A percentile compares a stretch with the other conserved stretches of the same genome.
Conservation (phyloP, 2,113 vertebrate species). For the Takifugu bimaculatus region DNA sequence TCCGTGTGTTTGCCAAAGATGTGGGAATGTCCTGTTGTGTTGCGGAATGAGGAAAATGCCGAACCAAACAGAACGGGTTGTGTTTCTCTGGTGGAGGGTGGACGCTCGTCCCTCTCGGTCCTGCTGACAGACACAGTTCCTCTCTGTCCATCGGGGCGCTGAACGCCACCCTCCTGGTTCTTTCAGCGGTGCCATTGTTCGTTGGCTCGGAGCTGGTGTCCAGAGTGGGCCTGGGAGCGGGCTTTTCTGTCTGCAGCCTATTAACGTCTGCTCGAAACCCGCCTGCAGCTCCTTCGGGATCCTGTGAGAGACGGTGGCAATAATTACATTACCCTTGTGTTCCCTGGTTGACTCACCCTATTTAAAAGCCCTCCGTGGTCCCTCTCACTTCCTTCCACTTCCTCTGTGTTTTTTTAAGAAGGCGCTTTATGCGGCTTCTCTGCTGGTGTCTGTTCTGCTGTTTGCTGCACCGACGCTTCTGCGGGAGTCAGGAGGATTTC, state of each 20-base stretch:
- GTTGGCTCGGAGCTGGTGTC: conserved; percentile 13
- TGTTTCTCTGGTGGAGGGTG: conserved; percentile 21
- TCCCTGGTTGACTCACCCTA: conserved; percentile 30
- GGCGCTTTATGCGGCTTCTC: conserved; percentile 1
- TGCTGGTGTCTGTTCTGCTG: conserved; percentile 10
- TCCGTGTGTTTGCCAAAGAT: too few relatives aligned
- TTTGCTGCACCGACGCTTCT: conserved; percentile 17
- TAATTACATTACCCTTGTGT: conserved; percentile 39
- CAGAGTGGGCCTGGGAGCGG: conserved; percentile 1
- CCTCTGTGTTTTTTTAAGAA: conserved; percentile 12
- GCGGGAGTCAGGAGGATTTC: neutral
- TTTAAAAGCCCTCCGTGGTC: conserved; percentile 10
- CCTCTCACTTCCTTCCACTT: conserved; percentile 3
- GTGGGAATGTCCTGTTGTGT: too few relatives aligned
- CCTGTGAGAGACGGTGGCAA: conserved; percentile 25
- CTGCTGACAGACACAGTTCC: conserved; percentile 22
- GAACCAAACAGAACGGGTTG: conserved; percentile 26
- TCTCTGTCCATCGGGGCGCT: conserved; percentile 36
- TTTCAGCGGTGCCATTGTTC: conserved; percentile 33
- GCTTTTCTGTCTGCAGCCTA: neutral
- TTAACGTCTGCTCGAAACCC: neutral
- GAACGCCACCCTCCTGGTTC: conserved; percentile 23
- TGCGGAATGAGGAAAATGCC: too few relatives aligned
- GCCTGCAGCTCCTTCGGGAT: conserved; percentile 17
- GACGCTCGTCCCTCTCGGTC: conserved; percentile 16